Base-by-base conservation (phyloP, 2,888 invertebrate species). In the Netelia inedita region DNA sequence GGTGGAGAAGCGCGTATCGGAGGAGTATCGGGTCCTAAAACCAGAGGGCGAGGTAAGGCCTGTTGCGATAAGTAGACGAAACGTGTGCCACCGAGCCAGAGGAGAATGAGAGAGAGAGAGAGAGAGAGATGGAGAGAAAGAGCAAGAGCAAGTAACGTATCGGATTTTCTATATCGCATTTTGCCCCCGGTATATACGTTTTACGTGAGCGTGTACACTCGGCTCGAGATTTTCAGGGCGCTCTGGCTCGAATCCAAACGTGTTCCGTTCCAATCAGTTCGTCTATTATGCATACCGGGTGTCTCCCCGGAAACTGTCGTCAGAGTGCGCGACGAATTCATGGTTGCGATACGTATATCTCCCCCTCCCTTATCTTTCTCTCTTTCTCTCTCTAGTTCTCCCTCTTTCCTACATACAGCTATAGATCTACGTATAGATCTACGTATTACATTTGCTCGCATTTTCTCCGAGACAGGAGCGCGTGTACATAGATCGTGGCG, bases 211-310 rank as follows among this genome's bases (percentile, higher is more conserved):
- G 10, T 21, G 8, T 21, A 59, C 21, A 21, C 21, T 8, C 3
- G 2, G 57, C 21, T 28, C 10, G 10, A 59, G 19, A 21, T 19
- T 21, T 10, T 59, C 16, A 10, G 10, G 11, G 10, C 5, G 53
- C 28, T 63, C 78, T 85, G 84, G 82, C 85, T 73, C 50, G 19
- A 82, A 69, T 82, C 85, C 85, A 82, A 72, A 21, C 57, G 57
- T 73, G 68, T 65, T 85, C 85, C 75, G 71, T 85, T 85, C 74
- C 85, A 85, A 85, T 85, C 82, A 79, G 59, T 82, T 53, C 66
- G 46, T 35, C 72, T 71, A 78, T 85, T 78, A 85, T 85, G 79
- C 79, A 78, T 85, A 82, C 85, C 82, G 82, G 79, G 78, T 82
- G 82, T 85, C 55, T 59, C n/a, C 3, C 55, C 71, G 82, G 79